Evolutionary conservation across 2,888 invertebrate genomes (phyloP), one percentile per base, ranked within the genome.

Genomic region (Junonia oenone): DNA sequence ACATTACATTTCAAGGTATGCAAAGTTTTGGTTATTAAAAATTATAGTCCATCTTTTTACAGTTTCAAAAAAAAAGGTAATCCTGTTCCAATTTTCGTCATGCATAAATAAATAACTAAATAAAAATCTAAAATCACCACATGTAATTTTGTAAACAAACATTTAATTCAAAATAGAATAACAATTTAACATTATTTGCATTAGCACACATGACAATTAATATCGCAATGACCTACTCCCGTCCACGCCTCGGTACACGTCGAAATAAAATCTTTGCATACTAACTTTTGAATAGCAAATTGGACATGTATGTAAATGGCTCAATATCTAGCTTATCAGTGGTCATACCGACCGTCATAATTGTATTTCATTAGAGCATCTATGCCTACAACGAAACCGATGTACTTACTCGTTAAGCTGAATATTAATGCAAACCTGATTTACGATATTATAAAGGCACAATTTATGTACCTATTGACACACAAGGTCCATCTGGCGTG

Each of bases 251-350:
- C 49, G 37, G 45, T 55, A 40, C 15, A 45, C 51, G 31, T 52
- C 45, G 35, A 45, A 51, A 54, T 47, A 51, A 50, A 46, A 52
- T 40, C 53, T 51, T 48, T 54, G 35, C 52, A 55, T 52, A 55
- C 46, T 48, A 52, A 51, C 35, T 56, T 59, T 51, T 55, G 56
- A 62, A 59, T 61, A 62, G 64, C 68, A 66, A 70, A 71, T 71
- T 65, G 68, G 69, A 62, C 69, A 59, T 67, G 73, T 75, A 76
- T 78, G 77, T 71, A 74, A 78, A 78, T 77, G 67, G 58, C 67
- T 71, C 62, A 68, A 72, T 74, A 65, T 53, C 61, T 60, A 51
- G 68, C 68, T 73, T 75, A 74, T 76, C 76, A 72, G 67, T 29
- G 62, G 63, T 64, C 64, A 66, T 68, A 65, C 60, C 64, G 65